Percentiles rank a stretch among this genome's conserved stretches.
Conservation (phyloP, 2,888 invertebrate species). For the Metalampra italica region DNA sequence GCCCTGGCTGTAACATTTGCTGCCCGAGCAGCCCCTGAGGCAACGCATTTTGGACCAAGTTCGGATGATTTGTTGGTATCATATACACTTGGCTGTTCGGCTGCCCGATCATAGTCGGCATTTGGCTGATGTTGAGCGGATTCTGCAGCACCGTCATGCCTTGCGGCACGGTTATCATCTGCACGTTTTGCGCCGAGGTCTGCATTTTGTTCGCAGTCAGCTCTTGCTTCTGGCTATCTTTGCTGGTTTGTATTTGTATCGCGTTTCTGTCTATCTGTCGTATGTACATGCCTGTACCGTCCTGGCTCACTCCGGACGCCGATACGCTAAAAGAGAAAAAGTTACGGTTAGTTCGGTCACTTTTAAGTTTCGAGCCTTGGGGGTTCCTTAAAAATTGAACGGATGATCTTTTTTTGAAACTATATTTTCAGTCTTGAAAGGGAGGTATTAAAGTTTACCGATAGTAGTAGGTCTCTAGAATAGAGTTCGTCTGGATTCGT, state of each 20-base stretch:
- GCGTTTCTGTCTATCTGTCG: constrained; percentile 66
- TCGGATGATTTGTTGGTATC: constrained; percentile 66
- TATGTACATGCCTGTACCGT: constrained; percentile 68
- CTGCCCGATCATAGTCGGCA: constrained; percentile 61
- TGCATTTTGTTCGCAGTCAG: constrained; percentile 52
- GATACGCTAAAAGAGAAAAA: constrained; percentile 45
- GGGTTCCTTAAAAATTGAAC: no score
- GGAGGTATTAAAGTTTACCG: no score
- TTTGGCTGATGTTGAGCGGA: constrained; percentile 61
- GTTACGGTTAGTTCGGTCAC: background rate
- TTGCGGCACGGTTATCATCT: constrained; percentile 70
- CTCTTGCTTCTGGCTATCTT: constrained; percentile 64
- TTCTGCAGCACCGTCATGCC: constrained; percentile 71
- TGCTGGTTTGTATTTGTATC: constrained; percentile 61
- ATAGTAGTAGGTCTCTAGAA: no score
- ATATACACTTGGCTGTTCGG: constrained; percentile 69
- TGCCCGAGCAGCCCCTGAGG: constrained; percentile 57
- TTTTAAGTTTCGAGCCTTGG: background rate
- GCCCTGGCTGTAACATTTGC: constrained; percentile 60
- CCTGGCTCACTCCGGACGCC: constrained; percentile 50
- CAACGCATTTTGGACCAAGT: constrained; percentile 49
- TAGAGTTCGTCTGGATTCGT: no score
- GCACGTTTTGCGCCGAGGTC: constrained; percentile 59
- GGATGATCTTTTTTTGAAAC: no score
- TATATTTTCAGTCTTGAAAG: no score